A percentile compares a stretch with the other conserved stretches of the same genome.
These are phyloP conservation scores for Agriopis leucophaearia DNA, from an alignment of 2,888 invertebrate genomes.

Conservation along the genomic window DNA sequence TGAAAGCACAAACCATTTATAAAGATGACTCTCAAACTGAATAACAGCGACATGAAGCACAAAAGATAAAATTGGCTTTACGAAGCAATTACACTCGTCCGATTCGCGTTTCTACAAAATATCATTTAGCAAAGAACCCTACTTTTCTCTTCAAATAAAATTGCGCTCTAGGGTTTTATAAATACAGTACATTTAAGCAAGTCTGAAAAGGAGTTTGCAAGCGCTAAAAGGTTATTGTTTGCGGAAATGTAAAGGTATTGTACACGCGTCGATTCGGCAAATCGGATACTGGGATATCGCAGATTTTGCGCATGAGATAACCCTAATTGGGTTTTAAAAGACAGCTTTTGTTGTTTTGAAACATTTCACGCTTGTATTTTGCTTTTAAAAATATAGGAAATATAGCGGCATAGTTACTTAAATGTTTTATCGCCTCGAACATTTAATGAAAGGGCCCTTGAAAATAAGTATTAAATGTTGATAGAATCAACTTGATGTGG, in stretches of 20 bases:
- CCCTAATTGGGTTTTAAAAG: constrained; percentile 38
- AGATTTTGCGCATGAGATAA: constrained; percentile 34
- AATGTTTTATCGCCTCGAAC: neutral
- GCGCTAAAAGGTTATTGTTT: constrained; percentile 53
- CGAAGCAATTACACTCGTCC: constrained; percentile 59
- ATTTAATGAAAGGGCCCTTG: no score
- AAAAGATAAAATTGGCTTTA: constrained; percentile 57
- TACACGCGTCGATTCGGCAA: constrained; percentile 49
- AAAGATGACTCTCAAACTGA: constrained; percentile 47
- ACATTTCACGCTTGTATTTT: constrained; percentile 15
- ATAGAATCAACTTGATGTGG: no score
- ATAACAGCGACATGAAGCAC: constrained; percentile 46
- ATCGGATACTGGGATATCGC: constrained; percentile 47
- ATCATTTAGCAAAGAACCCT: constrained; percentile 46
- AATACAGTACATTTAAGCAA: constrained; percentile 20
- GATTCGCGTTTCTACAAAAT: constrained; percentile 54
- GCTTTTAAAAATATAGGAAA: neutral
- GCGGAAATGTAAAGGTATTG: constrained; percentile 50
- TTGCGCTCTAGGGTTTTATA: neutral
- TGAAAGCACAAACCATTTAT: constrained; percentile 27
- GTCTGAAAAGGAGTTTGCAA: constrained; percentile 23
- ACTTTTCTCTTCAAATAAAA: constrained; percentile 12
- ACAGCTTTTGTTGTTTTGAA: constrained; percentile 28
- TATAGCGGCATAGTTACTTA: neutral
- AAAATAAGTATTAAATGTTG: no score